Percentiles rank a stretch among this genome's conserved stretches.
These are phyloP conservation scores for Heterocephalus glaber DNA, from an alignment of 2,113 vertebrate species.

Conservation along the genomic window DNA sequence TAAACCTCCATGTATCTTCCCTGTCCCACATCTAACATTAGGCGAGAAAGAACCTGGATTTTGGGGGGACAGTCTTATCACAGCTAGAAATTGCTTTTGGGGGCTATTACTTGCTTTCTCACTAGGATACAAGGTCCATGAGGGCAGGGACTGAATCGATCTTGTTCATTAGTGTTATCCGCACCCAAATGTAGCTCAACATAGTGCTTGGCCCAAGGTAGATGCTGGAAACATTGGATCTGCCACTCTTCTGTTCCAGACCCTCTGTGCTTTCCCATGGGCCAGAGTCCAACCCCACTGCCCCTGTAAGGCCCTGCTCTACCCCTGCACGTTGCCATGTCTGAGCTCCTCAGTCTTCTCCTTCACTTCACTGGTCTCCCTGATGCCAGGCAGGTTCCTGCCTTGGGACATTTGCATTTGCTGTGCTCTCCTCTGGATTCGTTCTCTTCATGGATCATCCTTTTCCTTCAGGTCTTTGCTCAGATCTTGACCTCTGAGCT, in stretches of 20 bases:
- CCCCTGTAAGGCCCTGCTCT: not conserved
- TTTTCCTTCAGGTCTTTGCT: not conserved
- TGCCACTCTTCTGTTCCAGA: not conserved
- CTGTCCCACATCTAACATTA: too few species aligned
- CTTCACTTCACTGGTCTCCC: not conserved
- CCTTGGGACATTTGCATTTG: not conserved
- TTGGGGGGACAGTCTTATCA: not conserved
- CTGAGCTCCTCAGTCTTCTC: not conserved
- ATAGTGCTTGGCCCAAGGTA: not conserved
- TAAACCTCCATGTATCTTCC: not conserved
- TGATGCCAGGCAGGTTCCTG: not conserved
- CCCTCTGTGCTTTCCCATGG: not conserved
- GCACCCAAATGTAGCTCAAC: not conserved
- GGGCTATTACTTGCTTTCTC: not conserved
- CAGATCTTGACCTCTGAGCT: not conserved
- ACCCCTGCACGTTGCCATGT: not conserved
- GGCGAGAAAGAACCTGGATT: not conserved
- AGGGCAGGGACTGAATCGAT: not conserved
- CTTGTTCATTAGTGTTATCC: not conserved
- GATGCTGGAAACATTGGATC: not conserved
- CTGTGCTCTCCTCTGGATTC: not conserved
- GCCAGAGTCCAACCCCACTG: not conserved
- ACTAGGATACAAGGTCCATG: not conserved
- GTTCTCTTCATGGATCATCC: not conserved
- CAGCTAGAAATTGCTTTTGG: not conserved